Evolutionary conservation across 2,888 invertebrate species (phyloP).

Genomic region (Uloborus plumipes): DNA sequence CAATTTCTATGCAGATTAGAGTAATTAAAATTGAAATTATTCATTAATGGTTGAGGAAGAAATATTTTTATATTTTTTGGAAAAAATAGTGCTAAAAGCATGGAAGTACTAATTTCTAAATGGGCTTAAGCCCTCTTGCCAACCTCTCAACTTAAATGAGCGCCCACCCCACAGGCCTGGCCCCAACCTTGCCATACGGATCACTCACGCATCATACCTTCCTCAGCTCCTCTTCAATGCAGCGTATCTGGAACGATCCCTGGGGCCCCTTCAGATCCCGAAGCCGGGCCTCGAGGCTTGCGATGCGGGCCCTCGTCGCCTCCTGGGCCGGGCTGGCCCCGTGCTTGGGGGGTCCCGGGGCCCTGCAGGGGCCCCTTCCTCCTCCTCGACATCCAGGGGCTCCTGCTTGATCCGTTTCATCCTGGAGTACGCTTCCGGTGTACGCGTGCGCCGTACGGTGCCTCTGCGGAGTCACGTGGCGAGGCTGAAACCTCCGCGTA

Average conservation of each 20-base stretch:
- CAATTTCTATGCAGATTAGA: no score
- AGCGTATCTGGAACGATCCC: conserved; percentile 32
- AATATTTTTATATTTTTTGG: no score
- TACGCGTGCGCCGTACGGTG: conserved; percentile 23
- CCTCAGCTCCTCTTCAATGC: conserved; percentile 52
- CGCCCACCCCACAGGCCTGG: no score
- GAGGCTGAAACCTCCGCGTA: conserved; percentile 7
- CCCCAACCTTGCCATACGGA: no score
- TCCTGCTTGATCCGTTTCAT: conserved; percentile 41
- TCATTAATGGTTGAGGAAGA: no score
- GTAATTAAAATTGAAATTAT: no score
- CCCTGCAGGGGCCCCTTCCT: conserved; percentile 13
- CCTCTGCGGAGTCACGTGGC: background rate
- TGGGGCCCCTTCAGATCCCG: conserved; percentile 24
- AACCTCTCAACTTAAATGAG: no score
- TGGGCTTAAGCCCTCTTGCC: no score
- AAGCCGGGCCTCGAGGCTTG: conserved; percentile 26
- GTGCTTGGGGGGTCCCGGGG: conserved; percentile 25
- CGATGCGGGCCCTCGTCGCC: conserved; percentile 50
- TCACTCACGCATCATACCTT: conserved; percentile 29
- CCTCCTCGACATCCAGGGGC: background rate
- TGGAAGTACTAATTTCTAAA: no score
- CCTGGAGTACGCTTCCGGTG: background rate
- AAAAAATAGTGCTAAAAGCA: no score
- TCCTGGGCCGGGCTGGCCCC: conserved; percentile 53